Conservation (phyloP, 2,113 vertebrate genomes). For the Brachyhypopomus gauderio region DNA sequence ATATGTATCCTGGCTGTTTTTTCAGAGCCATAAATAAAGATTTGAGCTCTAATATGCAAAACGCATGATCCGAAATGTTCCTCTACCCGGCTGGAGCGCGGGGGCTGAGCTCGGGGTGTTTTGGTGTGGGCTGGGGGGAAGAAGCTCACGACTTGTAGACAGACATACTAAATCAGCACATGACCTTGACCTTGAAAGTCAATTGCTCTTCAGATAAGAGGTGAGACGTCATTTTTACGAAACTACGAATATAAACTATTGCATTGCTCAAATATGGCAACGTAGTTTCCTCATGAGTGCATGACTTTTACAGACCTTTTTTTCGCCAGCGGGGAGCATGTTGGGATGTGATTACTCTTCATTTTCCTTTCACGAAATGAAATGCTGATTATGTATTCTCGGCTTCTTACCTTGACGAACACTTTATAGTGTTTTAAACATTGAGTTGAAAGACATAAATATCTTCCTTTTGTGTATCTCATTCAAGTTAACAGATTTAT, state of each 20-base stretch:
- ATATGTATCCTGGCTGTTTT: conserved; percentile 9
- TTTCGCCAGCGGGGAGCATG: neutral
- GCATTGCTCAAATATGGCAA: neutral
- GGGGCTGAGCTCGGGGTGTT: neutral
- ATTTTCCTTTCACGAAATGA: neutral
- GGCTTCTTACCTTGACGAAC: neutral
- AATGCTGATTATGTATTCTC: neutral
- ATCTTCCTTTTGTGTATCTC: conserved; percentile 13
- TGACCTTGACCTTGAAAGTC: conserved; percentile 70
- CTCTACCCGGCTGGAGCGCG: conserved; percentile 2
- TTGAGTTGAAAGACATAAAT: conserved; percentile 27
- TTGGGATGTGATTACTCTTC: neutral
- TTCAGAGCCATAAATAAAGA: conserved; percentile 29
- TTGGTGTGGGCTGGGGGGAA: conserved; percentile 8
- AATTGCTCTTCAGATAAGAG: conserved; percentile 48
- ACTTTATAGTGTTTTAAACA: neutral
- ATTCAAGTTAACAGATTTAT: conserved; percentile 46
- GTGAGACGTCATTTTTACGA: conserved; percentile 41
- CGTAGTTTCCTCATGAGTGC: neutral
- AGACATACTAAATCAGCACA: conserved; percentile 45
- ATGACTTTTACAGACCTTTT: neutral
- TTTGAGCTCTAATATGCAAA: neutral
- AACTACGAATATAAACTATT: conserved; percentile 21
- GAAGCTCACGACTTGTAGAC: neutral
- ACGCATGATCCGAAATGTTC: conserved; percentile 14